phyloP scores from a whole-genome alignment of 23 tunicate genomes.

The Ciona savignyi region DNA sequence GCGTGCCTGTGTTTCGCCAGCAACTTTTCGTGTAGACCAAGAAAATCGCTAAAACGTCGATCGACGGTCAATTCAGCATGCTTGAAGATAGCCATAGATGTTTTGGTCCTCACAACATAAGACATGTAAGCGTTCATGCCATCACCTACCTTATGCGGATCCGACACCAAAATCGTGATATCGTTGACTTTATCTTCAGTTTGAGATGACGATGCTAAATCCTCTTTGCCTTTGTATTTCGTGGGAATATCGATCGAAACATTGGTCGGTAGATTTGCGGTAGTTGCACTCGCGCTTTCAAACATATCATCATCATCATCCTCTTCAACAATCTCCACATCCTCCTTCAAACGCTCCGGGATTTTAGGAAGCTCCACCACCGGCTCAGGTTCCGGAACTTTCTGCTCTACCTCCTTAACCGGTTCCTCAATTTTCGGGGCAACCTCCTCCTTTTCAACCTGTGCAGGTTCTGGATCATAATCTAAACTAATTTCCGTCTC shows the following conservation, averaged over 20 bases:
- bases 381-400: neutral
- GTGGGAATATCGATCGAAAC: neutral
- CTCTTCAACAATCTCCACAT: neutral
- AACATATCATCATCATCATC: constrained; percentile 18
- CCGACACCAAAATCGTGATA: constrained; percentile 61
- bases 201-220: neutral
- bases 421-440: neutral
- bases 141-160: constrained; percentile 90
- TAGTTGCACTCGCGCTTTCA: neutral
- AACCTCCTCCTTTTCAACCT: neutral
- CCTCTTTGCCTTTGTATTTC: neutral
- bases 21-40: constrained; percentile 87
- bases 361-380: neutral
- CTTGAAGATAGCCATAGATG: constrained; percentile 74
- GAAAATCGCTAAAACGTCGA: constrained; percentile 93
- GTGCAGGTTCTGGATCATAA: neutral
- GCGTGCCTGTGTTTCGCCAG: constrained; percentile 88
- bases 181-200: constrained; percentile 33
- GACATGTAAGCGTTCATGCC: constrained; percentile 96
- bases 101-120: constrained; percentile 77
- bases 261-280: neutral
- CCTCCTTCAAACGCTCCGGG: neutral
- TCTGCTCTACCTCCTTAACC: neutral
- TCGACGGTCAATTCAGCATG: constrained; percentile 72
- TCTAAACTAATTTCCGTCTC: neutral